Conservation (phyloP, 2,113 vertebrate genomes). For the Tamias sibiricus region DNA sequence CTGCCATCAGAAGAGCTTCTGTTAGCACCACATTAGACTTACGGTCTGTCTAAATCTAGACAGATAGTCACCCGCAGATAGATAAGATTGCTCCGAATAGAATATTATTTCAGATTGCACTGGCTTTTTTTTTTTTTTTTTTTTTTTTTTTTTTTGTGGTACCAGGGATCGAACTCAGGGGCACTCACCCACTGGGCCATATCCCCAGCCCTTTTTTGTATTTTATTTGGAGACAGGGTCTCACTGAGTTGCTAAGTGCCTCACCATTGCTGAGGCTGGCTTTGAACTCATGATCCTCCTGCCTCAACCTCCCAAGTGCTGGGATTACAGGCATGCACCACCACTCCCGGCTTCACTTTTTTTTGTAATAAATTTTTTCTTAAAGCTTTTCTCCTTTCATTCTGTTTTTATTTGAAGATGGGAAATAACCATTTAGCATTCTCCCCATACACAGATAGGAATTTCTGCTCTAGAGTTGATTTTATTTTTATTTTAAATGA, state of each 20-base stretch:
- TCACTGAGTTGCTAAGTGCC: too few relatives aligned
- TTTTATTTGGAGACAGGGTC: too few relatives aligned
- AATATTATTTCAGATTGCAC: neutral
- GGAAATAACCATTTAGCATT: neutral
- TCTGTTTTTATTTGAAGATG: neutral
- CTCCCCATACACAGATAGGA: neutral
- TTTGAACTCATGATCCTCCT: too few relatives aligned
- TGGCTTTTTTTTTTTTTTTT: too few relatives aligned
- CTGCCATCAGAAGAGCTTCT: neutral
- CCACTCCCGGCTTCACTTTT: too few relatives aligned
- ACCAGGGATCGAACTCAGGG: too few relatives aligned
- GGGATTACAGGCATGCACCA: too few relatives aligned
- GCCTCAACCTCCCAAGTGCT: too few relatives aligned
- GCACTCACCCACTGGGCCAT: too few relatives aligned
- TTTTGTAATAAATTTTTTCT: neutral
- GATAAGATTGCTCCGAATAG: neutral
- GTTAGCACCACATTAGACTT: neutral
- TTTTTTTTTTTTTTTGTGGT: too few relatives aligned
- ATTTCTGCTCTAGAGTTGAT: neutral
- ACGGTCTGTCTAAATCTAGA: neutral
- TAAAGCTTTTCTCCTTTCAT: neutral
- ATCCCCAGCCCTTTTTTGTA: too few relatives aligned
- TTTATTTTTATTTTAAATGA: slow-evolving; percentile 33
- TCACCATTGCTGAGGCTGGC: too few relatives aligned
- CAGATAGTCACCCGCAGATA: neutral